Evolutionary conservation across 2,113 vertebrate genomes (phyloP), one percentile per base, ranked within the genome.

Genomic region (Muntiacus muntjak): DNA sequence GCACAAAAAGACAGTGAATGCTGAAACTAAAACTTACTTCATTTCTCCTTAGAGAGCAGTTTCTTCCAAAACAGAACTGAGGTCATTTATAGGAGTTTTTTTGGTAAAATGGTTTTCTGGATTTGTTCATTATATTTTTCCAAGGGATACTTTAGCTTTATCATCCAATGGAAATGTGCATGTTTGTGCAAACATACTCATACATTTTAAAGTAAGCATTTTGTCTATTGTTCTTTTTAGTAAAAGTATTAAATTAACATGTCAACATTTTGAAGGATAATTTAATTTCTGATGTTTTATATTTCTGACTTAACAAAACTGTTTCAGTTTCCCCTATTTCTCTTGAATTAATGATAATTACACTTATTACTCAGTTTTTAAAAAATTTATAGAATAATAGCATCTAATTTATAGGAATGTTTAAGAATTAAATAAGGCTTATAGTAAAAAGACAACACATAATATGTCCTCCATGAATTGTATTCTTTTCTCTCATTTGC

Each of bases 21-120:
- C 97, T 82, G 87, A 97, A 97, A 96, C 43, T 58, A 78, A 96
- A 93, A 92, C 89, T 91, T 94, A 94, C 10, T 94, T 98, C 64
- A 94, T 97, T 47, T 93, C 30, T 86, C 78, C 89, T 45, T 36
- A 76, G 84, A 97, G 74, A 47, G 85, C 5, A 91, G 5, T 93
- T 91, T 95, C 57, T 76, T 93, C 62, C 19, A 91, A 88, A 85
- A 92, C 71, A 97, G 83, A 94, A 94, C 81, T 95, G 85, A 96
- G 90, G 87, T 89, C 84, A 96, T 96, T 97, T 98, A 55, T 81
- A 97, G 54, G 4, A 0, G 0, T 30, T 96, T 96, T 98, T 98
- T 94, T 40, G 9, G 19, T 82, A 89, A 97, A 82, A 94, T 54
- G 9, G 47, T 86, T 84, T 60, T 86, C n/a, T 52, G 71, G 50